Base-by-base conservation (phyloP, 2,797 vertebrate genomes). In the Hozukius guyotensis region DNA sequence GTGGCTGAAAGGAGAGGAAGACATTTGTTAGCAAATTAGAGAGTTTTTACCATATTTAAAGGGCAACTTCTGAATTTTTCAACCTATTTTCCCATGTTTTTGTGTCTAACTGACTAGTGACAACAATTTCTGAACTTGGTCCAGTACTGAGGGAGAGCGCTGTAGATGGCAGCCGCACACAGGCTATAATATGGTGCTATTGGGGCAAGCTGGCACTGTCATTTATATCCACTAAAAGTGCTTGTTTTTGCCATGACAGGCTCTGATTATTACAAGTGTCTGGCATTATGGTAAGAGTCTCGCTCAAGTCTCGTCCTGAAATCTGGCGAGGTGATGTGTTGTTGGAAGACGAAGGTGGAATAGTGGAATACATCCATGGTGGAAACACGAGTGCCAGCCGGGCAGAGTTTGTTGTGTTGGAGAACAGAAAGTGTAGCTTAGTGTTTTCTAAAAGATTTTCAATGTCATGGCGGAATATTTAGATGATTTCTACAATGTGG, bases 1-100 rank as follows among this genome's bases (percentile, higher is more conserved):
- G 91, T 94, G 72, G 66, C 95, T 96, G 91, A 11, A 74, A 76
- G 34, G 57, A 72, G 22, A 75, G 16, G 36, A 65, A 59, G 53
- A 32, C 14, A 81, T n/a, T n/a, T n/a, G n/a, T 52, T n/a, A 52
- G 18, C 8, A 52, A n/a, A n/a, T 52, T 52, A 52, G 1, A 52
- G 18, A 49, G 46, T 20, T 49, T 20, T 49, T 49, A 49, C 18
- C 46, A 49, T 49, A 49, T 49, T 49, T 49, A 49, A 20, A 49
- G 7, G 18, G 46, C 18, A 49, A 49, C 46, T 49, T 49, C 46
- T 8, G 46, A 18, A 49, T 49, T 20, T 34, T 49, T 49, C 46
- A 49, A 42, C 38, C 38, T 42, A 42, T 42, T 42, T 42, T 16
- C 38, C 38, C 38, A 42, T 42, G 14, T 16, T 20, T 9, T n/a